Percentiles rank a stretch among this genome's conserved stretches.
These are phyloP conservation scores for Simalia tracyae DNA, from an alignment of 2,797 vertebrate genomes.

Conservation along the genomic window DNA sequence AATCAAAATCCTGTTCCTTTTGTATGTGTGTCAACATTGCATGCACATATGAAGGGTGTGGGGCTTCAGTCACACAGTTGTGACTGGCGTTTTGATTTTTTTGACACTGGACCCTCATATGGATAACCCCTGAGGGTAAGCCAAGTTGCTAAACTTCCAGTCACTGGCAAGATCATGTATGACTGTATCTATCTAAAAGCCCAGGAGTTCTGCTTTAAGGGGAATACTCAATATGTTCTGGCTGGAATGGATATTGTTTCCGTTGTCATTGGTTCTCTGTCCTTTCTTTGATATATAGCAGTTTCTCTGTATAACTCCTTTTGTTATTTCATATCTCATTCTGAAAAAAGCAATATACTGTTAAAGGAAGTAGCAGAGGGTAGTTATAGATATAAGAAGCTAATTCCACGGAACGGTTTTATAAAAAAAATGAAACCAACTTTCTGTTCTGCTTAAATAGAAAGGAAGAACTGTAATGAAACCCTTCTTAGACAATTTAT, in stretches of 20 bases:
- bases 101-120: too few relatives aligned
- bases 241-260: not conserved
- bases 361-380: conserved; percentile 39
- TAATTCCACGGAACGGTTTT: conserved; percentile 14
- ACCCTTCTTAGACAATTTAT: not conserved
- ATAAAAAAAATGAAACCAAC: conserved; percentile 1
- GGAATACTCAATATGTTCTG: not conserved
- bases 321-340: not conserved
- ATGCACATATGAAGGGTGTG: too few relatives aligned
- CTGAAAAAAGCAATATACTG: conserved; percentile 27
- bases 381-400: not conserved
- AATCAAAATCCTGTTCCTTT: too few relatives aligned
- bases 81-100: too few relatives aligned
- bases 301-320: not conserved
- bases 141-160: not conserved
- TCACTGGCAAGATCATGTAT: not conserved
- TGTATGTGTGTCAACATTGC: not conserved
- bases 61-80: too few relatives aligned
- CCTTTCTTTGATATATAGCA: not conserved
- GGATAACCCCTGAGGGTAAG: not conserved
- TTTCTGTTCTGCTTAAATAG: conserved; percentile 32
- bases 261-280: not conserved
- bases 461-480: not conserved
- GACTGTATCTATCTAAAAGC: not conserved
- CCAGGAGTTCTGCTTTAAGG: not conserved